Evolutionary conservation across 2,888 invertebrate species (phyloP).

Genomic region (Phaonia tiefii): DNA sequence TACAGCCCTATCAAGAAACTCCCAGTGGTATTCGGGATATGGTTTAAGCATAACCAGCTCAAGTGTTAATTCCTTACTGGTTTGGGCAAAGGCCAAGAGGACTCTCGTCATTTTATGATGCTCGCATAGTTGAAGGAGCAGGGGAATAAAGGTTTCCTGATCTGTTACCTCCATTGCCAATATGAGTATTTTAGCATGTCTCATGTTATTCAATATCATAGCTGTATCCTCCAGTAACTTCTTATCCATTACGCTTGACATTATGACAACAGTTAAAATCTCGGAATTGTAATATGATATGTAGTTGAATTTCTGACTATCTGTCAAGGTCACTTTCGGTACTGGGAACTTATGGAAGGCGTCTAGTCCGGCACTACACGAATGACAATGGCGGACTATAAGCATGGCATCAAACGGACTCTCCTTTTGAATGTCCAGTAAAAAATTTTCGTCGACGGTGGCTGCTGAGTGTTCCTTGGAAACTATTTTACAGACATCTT

Average conservation of each 20-base stretch:
- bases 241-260: neutral
- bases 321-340: neutral
- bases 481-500: too few species aligned
- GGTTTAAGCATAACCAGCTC: neutral
- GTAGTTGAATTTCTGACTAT: neutral
- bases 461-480: too few species aligned
- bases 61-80: neutral
- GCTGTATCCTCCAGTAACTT: neutral
- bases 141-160: neutral
- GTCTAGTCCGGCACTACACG: neutral
- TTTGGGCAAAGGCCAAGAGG: neutral
- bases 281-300: neutral
- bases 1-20: neutral
- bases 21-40: conserved; percentile 39
- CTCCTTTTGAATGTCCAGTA: neutral
- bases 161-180: neutral
- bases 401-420: neutral
- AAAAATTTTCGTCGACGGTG: neutral
- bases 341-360: neutral
- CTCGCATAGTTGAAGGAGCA: neutral
- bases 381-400: neutral
- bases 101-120: conserved; percentile 3
- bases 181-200: neutral
- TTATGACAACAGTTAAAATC: neutral
- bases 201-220: neutral